Conservation (phyloP, 1,140 invertebrate species). For the Oedothorax gibbosus region DNA sequence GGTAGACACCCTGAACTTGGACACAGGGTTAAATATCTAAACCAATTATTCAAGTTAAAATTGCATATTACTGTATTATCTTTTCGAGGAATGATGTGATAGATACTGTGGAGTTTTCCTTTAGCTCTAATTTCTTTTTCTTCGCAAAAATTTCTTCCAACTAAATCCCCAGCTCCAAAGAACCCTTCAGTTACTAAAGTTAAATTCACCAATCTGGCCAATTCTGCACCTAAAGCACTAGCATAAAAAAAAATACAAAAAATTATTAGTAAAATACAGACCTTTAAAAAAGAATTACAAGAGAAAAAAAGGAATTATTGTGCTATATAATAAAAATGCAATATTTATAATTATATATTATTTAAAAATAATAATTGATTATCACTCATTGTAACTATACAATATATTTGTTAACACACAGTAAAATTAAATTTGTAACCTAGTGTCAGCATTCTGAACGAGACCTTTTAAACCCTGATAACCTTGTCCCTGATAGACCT, state of each 20-base stretch:
- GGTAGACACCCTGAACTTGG: too few relatives aligned
- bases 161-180: conserved; percentile 46
- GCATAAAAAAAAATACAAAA: neutral
- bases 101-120: conserved; percentile 20
- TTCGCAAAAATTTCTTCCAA: conserved; percentile 44
- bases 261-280: neutral
- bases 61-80: conserved; percentile 21
- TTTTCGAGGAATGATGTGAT: conserved; percentile 25
- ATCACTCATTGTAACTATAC: too few relatives aligned
- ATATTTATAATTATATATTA: too few relatives aligned
- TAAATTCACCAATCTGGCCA: neutral
- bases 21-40: neutral
- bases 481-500: too few relatives aligned
- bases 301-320: too few relatives aligned
- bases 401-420: too few relatives aligned
- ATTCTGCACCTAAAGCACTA: conserved; percentile 32
- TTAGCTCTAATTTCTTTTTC: conserved; percentile 38
- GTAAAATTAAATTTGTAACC: too few relatives aligned
- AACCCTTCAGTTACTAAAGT: conserved; percentile 43
- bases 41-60: neutral
- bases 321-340: too few relatives aligned
- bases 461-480: too few relatives aligned
- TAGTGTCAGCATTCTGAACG: too few relatives aligned
- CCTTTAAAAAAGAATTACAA: neutral
- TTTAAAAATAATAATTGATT: too few relatives aligned